phyloP scores from a whole-genome alignment of 2,113 vertebrate genomes.

The Megaptera novaeangliae region DNA sequence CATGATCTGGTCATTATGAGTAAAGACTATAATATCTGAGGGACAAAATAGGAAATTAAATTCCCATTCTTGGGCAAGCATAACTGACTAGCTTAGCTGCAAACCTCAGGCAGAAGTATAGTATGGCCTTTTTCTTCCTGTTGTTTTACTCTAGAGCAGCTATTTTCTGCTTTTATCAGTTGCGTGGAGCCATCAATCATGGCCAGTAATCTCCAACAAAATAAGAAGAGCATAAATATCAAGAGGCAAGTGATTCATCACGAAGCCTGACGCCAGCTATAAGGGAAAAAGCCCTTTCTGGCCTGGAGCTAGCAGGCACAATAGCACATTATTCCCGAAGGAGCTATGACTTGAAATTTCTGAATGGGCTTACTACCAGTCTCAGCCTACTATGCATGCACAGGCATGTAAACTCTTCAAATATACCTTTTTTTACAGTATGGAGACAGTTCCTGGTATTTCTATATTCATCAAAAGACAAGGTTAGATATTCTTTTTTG shows the following conservation, averaged over 20 bases:
- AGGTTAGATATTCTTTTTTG: conserved; percentile 17
- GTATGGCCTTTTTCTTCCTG: conserved; percentile 52
- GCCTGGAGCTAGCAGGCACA: conserved; percentile 69
- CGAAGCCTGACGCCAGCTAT: conserved; percentile 71
- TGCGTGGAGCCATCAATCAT: conserved; percentile 66
- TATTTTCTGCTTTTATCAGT: conserved; percentile 49
- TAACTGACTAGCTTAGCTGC: conserved; percentile 10
- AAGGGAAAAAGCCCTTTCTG: conserved; percentile 70
- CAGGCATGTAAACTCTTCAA: conserved; percentile 35
- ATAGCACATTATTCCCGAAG: conserved; percentile 74
- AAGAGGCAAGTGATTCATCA: conserved; percentile 75
- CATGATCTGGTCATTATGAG: neutral
- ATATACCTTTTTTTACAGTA: neutral
- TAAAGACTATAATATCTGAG: conserved; percentile 39
- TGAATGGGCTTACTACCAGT: conserved; percentile 72
- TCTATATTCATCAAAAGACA: neutral
- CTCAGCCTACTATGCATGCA: conserved; percentile 60
- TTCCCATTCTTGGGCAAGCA: neutral
- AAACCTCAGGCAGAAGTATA: conserved; percentile 32
- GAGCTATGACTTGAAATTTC: conserved; percentile 73
- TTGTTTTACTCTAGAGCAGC: conserved; percentile 48
- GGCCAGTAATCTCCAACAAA: conserved; percentile 62
- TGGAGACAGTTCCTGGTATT: neutral
- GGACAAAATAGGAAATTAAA: conserved; percentile 29
- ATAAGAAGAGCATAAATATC: conserved; percentile 59